Base-by-base conservation (phyloP, 2,797 vertebrate genomes). In the Eurystomus glaucurus region DNA sequence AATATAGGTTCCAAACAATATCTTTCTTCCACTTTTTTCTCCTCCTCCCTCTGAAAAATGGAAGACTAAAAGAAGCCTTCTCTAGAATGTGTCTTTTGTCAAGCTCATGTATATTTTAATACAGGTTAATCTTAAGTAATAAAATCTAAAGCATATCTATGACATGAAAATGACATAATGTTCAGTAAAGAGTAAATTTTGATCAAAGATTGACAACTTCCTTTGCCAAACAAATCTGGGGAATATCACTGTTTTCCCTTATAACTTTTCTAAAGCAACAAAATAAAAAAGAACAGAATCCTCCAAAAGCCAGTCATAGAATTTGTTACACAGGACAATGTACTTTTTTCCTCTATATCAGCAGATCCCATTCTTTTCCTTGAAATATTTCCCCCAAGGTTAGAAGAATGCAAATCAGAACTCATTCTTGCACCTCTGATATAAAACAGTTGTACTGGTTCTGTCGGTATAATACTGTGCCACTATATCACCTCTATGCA, bases 41-140 rank as follows among this genome's bases (percentile, higher is more conserved):
- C 10, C 1, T 61, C 65, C 1, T 61, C 65, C 4, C 3, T 33
- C 4, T 1, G 0, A 68, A 69, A 88, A 70, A 28, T 4, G 13
- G 23, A 85, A 77, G 28, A 65, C 7, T 54, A 45, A 60, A 91
- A 52, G 6, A 39, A 82, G 3, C 3, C 5, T 69, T 72, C 33
- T 65, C 22, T 81, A 52, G 31, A 87, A 90, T 60, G 6, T 21
- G 2, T 55, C 6, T 37, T 77, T 71, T 37, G n/a, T 78, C 0
- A 0, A 88, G 71, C 3, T 78, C 4, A 3, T n/a, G 1, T 31
- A 28, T 58, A 61, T 76, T 84, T 91, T 61, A 57, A 39, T 48
- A 58, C 43, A 58, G 17, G 5, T 43, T 78, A 48, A 48, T 31
- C 25, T 58, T 74, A 69, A 43, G 4, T 72, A 85, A 54, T 29